These are phyloP conservation scores for Rhamnusium bicolor DNA, from an alignment of 2,888 invertebrate species.

Conservation along the genomic window DNA sequence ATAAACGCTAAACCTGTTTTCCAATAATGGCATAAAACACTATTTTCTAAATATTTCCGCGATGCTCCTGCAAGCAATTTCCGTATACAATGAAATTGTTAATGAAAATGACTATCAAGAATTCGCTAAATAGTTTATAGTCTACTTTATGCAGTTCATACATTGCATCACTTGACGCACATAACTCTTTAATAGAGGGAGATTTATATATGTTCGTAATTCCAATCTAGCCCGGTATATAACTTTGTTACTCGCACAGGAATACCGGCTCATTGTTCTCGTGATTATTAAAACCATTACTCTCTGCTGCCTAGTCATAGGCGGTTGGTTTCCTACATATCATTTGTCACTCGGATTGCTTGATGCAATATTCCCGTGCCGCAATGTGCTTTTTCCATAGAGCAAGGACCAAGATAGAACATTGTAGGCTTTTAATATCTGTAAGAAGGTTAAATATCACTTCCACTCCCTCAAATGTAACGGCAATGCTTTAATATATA, in stretches of 20 bases:
- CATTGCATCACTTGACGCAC: constrained; percentile 38
- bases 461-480: background rate
- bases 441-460: constrained; percentile 35
- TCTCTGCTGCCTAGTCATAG: constrained; percentile 50
- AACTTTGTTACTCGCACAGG: constrained; percentile 48
- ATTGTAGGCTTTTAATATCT: constrained; percentile 46
- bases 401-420: constrained; percentile 12
- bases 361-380: constrained; percentile 43
- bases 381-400: constrained; percentile 11
- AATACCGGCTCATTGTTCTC: constrained; percentile 53
- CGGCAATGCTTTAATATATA: background rate
- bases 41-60: background rate
- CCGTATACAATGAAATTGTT: background rate
- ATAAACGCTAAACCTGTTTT: no score
- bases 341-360: constrained; percentile 55
- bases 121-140: constrained; percentile 14
- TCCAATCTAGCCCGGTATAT: constrained; percentile 48
- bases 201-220: constrained; percentile 50
- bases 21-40: no score
- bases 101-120: background rate
- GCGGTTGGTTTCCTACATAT: constrained; percentile 50
- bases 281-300: constrained; percentile 57
- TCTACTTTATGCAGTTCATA: constrained; percentile 33
- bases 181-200: constrained; percentile 42
- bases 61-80: background rate